Evolutionary conservation across 2,888 invertebrate genomes (phyloP).

Genomic region (Lasioglossum leucozonium): DNA sequence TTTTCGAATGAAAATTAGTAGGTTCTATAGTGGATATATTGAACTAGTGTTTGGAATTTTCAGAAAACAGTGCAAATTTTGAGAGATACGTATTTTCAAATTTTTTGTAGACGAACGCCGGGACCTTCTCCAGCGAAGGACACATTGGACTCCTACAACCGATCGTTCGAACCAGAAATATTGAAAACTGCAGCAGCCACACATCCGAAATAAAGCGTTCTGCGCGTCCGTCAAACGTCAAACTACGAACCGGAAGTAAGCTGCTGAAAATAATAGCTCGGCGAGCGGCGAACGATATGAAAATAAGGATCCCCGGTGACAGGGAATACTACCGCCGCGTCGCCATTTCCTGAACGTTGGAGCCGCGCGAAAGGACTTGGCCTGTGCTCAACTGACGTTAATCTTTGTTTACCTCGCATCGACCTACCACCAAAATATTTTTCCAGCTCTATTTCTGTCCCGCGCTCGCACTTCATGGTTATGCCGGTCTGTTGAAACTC

Average conservation of each 20-base stretch:
- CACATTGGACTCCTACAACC: too few relatives aligned
- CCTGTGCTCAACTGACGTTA: constrained; percentile 58
- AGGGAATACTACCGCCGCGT: constrained; percentile 71
- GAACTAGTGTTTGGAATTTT: background rate
- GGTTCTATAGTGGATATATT: background rate
- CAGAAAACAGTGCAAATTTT: background rate
- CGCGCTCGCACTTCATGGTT: background rate
- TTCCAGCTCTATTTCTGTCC: constrained; percentile 32
- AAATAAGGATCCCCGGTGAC: constrained; percentile 65
- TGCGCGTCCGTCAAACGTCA: background rate
- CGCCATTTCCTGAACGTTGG: constrained; percentile 51
- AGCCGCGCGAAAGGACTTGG: constrained; percentile 51
- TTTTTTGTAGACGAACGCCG: background rate
- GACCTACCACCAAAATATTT: constrained; percentile 41
- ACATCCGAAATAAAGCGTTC: background rate
- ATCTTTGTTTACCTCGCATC: constrained; percentile 29
- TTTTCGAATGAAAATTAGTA: background rate
- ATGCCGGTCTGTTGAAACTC: background rate
- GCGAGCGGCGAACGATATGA: constrained; percentile 31
- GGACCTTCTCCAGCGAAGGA: background rate
- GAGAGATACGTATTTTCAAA: background rate
- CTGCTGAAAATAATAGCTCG: constrained; percentile 24
- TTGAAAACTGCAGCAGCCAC: background rate
- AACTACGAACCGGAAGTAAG: background rate
- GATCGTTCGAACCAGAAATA: background rate